Conservation (phyloP, 2,888 invertebrate species). For the Caenorhabditis angaria region DNA sequence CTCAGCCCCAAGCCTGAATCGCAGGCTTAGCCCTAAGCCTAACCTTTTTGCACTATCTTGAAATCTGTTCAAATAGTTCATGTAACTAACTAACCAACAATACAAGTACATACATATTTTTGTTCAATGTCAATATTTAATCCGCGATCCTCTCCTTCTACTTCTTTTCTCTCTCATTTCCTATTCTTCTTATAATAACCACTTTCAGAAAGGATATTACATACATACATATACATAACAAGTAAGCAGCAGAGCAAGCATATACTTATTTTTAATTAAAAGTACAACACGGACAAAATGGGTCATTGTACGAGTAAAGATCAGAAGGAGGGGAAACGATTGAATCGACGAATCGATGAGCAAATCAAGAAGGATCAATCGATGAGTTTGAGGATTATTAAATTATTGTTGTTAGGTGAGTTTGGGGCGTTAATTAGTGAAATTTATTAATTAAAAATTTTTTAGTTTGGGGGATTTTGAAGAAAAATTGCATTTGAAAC, state of each 20-base stretch:
- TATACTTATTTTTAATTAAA: not conserved
- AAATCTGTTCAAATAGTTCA: not conserved
- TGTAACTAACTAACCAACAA: too few relatives aligned
- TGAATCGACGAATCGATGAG: slow-evolving; percentile 71
- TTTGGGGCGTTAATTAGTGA: too few relatives aligned
- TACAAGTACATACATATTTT: not conserved
- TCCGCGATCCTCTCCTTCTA: not conserved
- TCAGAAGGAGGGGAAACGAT: slow-evolving; percentile 68
- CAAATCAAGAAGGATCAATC: slow-evolving; percentile 71
- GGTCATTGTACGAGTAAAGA: slow-evolving; percentile 72
- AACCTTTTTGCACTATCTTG: not conserved
- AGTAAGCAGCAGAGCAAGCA: not conserved
- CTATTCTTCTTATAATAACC: not conserved
- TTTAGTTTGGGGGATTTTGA: too few relatives aligned
- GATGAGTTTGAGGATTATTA: slow-evolving; percentile 71
- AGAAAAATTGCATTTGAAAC: too few relatives aligned
- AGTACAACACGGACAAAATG: slow-evolving; percentile 56
- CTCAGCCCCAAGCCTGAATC: too few relatives aligned
- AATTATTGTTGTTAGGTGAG: slow-evolving; percentile 69
- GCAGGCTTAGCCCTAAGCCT: too few relatives aligned
- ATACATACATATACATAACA: not conserved
- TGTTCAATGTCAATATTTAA: not conserved
- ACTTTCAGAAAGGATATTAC: too few relatives aligned
- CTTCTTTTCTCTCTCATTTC: slow-evolving; percentile 2
- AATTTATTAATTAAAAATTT: too few relatives aligned